These are phyloP conservation scores for Priocnemis perturbator DNA, from an alignment of 2,888 invertebrate species.

Conservation along the genomic window DNA sequence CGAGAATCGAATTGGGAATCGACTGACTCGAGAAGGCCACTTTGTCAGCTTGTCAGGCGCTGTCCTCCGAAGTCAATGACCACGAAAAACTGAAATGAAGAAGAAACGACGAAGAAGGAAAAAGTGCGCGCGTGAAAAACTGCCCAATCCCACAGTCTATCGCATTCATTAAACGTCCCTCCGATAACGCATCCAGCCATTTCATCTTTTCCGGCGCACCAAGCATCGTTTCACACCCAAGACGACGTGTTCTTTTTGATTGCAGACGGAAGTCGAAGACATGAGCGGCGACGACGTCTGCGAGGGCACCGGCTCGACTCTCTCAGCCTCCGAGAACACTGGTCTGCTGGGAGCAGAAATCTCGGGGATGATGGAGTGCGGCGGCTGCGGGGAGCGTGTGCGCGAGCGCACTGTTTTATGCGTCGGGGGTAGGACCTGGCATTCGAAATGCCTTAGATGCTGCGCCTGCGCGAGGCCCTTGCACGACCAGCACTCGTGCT, in stretches of 20 bases:
- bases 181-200: too few species aligned
- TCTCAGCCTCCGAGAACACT: conserved; percentile 50
- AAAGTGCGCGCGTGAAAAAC: too few species aligned
- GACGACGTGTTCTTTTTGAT: background rate
- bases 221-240: too few species aligned
- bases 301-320: conserved; percentile 59
- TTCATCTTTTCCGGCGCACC: too few species aligned
- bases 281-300: conserved; percentile 63
- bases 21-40: too few species aligned
- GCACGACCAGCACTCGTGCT: conserved; percentile 94
- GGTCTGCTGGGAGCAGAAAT: conserved; percentile 78
- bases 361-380: conserved; percentile 80
- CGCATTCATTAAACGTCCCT: too few species aligned
- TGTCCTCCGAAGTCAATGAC: too few species aligned
- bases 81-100: too few species aligned
- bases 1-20: too few species aligned
- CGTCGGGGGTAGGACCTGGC: conserved; percentile 95
- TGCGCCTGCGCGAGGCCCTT: conserved; percentile 93
- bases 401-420: conserved; percentile 71
- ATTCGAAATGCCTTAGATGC: conserved; percentile 92
- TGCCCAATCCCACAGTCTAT: too few species aligned
- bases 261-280: conserved; percentile 70
- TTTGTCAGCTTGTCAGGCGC: too few species aligned
- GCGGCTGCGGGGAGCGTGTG: conserved; percentile 71
- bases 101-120: too few species aligned